phyloP scores from a whole-genome alignment of 2,888 invertebrate species.

The Mesochorus sp. region DNA sequence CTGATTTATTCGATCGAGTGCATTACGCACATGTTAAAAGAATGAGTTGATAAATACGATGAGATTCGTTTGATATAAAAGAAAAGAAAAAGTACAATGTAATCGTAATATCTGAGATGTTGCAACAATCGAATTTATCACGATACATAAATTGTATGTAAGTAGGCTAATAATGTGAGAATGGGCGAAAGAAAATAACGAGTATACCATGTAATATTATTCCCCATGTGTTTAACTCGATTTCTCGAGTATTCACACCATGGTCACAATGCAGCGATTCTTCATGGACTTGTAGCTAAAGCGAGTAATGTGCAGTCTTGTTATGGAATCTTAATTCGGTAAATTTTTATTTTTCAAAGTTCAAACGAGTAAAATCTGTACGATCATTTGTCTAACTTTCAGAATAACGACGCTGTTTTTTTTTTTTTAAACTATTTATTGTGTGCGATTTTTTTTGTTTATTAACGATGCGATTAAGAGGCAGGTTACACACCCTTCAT shows the following conservation, averaged over 20 bases:
- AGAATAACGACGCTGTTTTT: no score
- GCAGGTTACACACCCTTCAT: slow-evolving; percentile 1
- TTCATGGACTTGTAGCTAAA: neutral
- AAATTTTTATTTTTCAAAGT: neutral
- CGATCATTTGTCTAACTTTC: no score
- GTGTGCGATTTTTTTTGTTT: no score
- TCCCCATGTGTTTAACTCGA: neutral
- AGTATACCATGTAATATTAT: neutral
- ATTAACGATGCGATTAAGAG: neutral
- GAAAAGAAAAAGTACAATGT: slow-evolving; percentile 31
- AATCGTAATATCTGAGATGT: slow-evolving; percentile 53
- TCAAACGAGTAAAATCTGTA: no score
- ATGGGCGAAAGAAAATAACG: slow-evolving; percentile 40
- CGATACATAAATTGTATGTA: neutral
- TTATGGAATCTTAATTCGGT: neutral
- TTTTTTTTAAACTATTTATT: no score
- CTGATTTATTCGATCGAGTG: no score
- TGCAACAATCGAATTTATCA: slow-evolving; percentile 30
- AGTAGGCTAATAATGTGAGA: slow-evolving; percentile 24
- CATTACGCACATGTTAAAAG: neutral
- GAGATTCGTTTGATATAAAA: no score
- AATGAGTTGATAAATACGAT: no score
- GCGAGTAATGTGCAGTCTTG: neutral
- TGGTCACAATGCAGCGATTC: neutral
- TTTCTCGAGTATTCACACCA: neutral